Base-by-base conservation (phyloP, 2,113 vertebrate species). In the Sylvilagus bachmani region DNA sequence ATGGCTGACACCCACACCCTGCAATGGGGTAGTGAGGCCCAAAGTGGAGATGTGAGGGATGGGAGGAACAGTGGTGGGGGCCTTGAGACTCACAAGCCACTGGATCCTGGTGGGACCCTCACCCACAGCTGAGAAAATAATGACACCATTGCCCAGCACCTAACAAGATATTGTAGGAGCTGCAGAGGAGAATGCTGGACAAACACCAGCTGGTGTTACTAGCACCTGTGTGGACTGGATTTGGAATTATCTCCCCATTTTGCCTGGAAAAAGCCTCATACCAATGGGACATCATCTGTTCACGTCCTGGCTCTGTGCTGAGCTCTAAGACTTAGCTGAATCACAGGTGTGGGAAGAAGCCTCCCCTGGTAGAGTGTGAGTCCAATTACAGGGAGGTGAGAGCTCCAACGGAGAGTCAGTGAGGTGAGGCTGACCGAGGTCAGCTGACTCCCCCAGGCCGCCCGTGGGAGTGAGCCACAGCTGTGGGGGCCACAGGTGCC, bases 321-420 rank as follows among this genome's bases (percentile, higher is more conserved):
- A 62, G 79, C 79, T 75, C 94, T 92, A 96, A 97, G 95, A 33
- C 97, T 96, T 97, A 94, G 95, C 89, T 96, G 96, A 97, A 96
- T 87, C 96, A 77, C 66, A 84, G 83, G 51, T 96, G 94, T 97
- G 79, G 61, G 6, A 93, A 96, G 96, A 96, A 96, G 94, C 92
- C 33, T 3, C 66, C 70, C 71, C 44, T 79, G 53, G 0, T 4
- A 12, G 29, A 75, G 78, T 5, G 24, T 49, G 90, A 96, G 93
- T 81, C 78, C 86, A 89, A 61, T 96, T 95, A 61, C 84, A 84
- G 81, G 77, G 83, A 86, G 0, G 29, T 91, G 87, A 81, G 36
- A 13, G 36, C 95, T 94, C 90, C 89, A 87, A 55, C 22, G 77
- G 86, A 91, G 91, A 96, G 75, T 51, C 73, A 81, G 88, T 95